Evolutionary conservation across 2,113 vertebrate genomes (phyloP), one percentile per base, ranked within the genome.

Genomic region (Falco punctatus): DNA sequence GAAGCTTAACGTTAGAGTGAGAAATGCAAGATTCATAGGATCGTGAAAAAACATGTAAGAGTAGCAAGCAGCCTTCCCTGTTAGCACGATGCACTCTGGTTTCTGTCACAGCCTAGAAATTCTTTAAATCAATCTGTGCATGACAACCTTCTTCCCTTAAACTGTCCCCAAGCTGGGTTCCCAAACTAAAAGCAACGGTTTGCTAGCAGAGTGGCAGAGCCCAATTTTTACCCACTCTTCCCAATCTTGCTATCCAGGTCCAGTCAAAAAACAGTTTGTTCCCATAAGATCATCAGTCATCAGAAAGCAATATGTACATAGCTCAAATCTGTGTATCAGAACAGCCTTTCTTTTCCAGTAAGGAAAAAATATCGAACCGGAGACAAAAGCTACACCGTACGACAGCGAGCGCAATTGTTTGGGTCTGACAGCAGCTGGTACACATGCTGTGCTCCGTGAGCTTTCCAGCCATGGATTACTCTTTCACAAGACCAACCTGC

Each of bases 371-470:
- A 79, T 1, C 62, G 58, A 69, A 85, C 26, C 1, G 4, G 46
- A 77, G 49, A 86, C 54, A 87, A 79, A 74, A 89, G 2, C 71
- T 17, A 17, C 38, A 59, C 21, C 61, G 71, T 70, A 1, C 11
- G 21, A 75, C 2, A 3, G 33, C 35, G 67, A 62, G 62, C 35
- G 22, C 7, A 65, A n/a, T 5, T 35, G 66, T 33, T 80, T 69
- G 54, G 46, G 58, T 87, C 51, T 35, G 33, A 57, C 24, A 69
- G 75, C 84, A 92, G 44, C 81, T 75, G 28, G 32, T 57, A 23
- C 6, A 8, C 5, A 16, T 7, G 6, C 28, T 46, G 5, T 1
- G 4, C 10, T 7, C 7, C 0, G 10, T 8, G 32, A 61, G 61
- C 51, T 44, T 84, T 86, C 84, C 62, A 93, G 78, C 9, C 30